These are phyloP conservation scores for Bacillus rossius DNA, from an alignment of 1,140 invertebrate species.

Conservation along the genomic window DNA sequence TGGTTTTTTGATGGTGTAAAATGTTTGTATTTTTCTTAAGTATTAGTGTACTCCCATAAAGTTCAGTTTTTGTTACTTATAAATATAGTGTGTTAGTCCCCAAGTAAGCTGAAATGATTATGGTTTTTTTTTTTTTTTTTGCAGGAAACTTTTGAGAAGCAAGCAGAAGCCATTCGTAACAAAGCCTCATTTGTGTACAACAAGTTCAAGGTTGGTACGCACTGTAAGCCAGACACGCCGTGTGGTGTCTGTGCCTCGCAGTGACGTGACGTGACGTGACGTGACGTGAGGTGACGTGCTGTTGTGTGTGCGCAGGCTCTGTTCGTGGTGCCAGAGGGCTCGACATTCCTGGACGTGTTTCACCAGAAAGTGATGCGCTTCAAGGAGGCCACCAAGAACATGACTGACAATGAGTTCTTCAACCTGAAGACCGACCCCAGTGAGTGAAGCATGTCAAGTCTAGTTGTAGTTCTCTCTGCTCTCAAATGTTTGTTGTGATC, in stretches of 20 bases:
- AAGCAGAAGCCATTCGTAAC: slow-evolving; percentile 57
- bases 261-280: slow-evolving; percentile 3
- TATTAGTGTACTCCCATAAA: background rate
- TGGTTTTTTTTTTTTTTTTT: too few relatives aligned
- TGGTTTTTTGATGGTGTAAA: background rate
- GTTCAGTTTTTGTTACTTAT: background rate
- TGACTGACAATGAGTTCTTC: too few relatives aligned
- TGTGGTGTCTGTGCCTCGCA: too few relatives aligned
- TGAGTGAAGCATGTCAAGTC: too few relatives aligned
- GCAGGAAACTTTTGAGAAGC: slow-evolving; percentile 50
- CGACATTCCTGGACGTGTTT: slow-evolving; percentile 54
- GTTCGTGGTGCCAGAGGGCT: slow-evolving; percentile 45
- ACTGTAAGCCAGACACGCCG: too few relatives aligned
- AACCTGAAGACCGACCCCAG: too few relatives aligned
- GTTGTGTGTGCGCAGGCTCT: slow-evolving; percentile 38
- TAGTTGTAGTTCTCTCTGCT: too few relatives aligned
- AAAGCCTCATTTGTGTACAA: slow-evolving; percentile 59
- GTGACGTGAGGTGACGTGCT: background rate
- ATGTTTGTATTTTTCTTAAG: background rate
- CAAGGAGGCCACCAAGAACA: slow-evolving; percentile 42
- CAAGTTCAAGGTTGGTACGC: slow-evolving; percentile 49
- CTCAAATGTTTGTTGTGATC: too few relatives aligned
- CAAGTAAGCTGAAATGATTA: too few relatives aligned
- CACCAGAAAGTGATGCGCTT: slow-evolving; percentile 49
- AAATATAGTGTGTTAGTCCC: background rate